Percentiles rank a stretch among this genome's conserved stretches.
These are phyloP conservation scores for Aethes cnicana DNA, from an alignment of 2,888 invertebrate species.

Conservation along the genomic window DNA sequence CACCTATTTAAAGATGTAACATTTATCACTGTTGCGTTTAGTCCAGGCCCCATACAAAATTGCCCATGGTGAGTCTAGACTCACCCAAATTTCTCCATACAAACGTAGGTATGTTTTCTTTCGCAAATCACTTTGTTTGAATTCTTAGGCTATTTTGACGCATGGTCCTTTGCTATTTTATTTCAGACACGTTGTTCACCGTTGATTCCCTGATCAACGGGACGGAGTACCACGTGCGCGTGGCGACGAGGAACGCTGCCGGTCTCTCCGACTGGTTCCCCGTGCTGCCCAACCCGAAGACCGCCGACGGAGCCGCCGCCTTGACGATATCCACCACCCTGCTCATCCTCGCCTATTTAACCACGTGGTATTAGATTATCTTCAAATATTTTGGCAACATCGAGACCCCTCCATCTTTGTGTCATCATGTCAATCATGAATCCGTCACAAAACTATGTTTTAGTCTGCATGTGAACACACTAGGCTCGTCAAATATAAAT, in stretches of 20 bases:
- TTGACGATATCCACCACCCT: slow-evolving; percentile 39
- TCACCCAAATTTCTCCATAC: no score
- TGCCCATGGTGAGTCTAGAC: no score
- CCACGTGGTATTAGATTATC: slow-evolving; percentile 12
- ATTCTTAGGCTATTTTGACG: neutral
- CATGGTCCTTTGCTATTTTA: no score
- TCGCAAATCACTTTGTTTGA: neutral
- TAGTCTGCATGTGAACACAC: no score
- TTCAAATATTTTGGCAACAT: neutral
- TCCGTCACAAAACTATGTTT: no score
- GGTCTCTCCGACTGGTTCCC: slow-evolving; percentile 67
- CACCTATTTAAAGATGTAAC: no score
- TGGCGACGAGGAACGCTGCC: slow-evolving; percentile 63
- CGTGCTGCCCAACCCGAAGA: slow-evolving; percentile 41
- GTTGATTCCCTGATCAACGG: slow-evolving; percentile 57
- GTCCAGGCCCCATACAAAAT: no score
- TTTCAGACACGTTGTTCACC: slow-evolving; percentile 56
- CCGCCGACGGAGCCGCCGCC: slow-evolving; percentile 44
- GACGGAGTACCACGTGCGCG: slow-evolving; percentile 62
- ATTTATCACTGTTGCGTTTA: no score
- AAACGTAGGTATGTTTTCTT: no score
- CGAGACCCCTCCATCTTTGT: neutral
- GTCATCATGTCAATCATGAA: neutral
- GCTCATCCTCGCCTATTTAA: slow-evolving; percentile 39
- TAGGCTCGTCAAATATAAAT: no score